Base-by-base conservation (phyloP, 2,888 invertebrate species). In the Saturnia pavonia region DNA sequence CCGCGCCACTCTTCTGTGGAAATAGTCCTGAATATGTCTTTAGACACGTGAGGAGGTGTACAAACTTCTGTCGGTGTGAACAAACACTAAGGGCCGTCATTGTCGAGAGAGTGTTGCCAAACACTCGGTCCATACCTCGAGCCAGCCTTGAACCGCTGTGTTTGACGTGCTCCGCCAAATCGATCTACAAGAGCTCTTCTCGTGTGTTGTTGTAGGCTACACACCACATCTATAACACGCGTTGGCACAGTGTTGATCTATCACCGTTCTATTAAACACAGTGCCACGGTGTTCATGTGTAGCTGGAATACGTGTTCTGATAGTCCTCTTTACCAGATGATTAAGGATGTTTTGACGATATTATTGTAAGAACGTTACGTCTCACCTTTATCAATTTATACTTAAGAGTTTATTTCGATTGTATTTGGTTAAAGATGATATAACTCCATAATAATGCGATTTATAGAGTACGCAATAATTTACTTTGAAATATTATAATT, bases 31-130 rank as follows among this genome's bases (percentile, higher is more conserved):
- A 79, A 81, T 84, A 83, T 86, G 86, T 85, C 87, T 83, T 83
- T 78, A 80, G 82, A 77, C 77, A 77, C 77, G 82, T 73, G 78
- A 83, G 82, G 82, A 78, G 80, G 80, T 81, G 81, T 79, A 82
- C 79, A 84, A 84, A 84, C 83, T 79, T 74, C 74, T 78, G 79
- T 77, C 80, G 78, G 80, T 79, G 80, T 80, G 82, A 79, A 75
- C 85, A 87, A 84, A 87, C 85, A 86, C 83, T 74, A 77, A 78
- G 77, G 76, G 78, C 81, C 77, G 83, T 79, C 83, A 84, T 82
- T 87, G 88, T 87, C 75, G 82, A 81, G 82, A 79, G 84, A 86
- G 86, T 88, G 85, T 88, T 82, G 81, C 76, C 86, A 87, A 88
- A 89, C 87, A 88, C 85, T 87, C 78, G 76, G 77, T 75, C 78